phyloP scores from a whole-genome alignment of 2,888 invertebrate genomes.

The Latheticus oryzae region DNA sequence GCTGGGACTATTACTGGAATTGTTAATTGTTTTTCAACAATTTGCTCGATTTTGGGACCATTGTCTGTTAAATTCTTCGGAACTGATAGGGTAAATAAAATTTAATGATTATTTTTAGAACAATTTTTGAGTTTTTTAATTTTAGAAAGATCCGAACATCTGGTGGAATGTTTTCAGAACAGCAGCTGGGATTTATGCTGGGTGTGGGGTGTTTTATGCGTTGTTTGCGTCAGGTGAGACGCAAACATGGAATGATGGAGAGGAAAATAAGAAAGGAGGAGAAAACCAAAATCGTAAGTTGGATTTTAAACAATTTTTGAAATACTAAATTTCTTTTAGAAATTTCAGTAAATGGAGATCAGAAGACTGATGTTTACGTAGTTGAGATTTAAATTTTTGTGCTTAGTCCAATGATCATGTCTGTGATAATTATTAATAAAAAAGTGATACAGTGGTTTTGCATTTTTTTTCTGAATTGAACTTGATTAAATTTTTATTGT shows the following conservation, averaged over 20 bases:
- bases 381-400: conserved; percentile 6
- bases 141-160: conserved; percentile 69
- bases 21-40: conserved; percentile 78
- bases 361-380: conserved; percentile 18
- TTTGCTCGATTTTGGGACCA: conserved; percentile 82
- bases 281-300: conserved; percentile 10
- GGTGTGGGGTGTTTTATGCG: conserved; percentile 75
- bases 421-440: too few species aligned
- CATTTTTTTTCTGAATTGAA: too few species aligned
- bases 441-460: too few species aligned
- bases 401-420: too few species aligned
- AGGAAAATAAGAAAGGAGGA: not conserved
- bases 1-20: conserved; percentile 86
- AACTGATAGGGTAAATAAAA: conserved; percentile 69
- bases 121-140: conserved; percentile 39
- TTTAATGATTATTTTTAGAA: not conserved
- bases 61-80: conserved; percentile 76
- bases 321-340: conserved; percentile 1
- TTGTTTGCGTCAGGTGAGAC: conserved; percentile 72
- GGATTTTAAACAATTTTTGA: not conserved
- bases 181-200: conserved; percentile 74
- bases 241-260: conserved; percentile 75
- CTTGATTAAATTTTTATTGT: too few species aligned
- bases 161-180: conserved; percentile 81
- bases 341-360: conserved; percentile 8